phyloP scores from a whole-genome alignment of 2,113 vertebrate species.

The human (Homo sapiens) region DNA sequence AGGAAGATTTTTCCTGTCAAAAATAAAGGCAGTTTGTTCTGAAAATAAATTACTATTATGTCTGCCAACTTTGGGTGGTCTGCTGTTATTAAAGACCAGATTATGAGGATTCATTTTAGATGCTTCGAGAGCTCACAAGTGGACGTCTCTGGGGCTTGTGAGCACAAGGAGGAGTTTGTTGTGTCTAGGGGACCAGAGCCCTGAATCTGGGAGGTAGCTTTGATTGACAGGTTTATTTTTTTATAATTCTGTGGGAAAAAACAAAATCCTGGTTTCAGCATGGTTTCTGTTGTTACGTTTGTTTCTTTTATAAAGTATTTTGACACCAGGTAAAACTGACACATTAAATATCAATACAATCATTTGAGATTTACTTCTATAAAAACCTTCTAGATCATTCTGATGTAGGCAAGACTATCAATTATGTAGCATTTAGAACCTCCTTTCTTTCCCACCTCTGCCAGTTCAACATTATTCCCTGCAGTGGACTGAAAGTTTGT shows the following conservation, averaged over 20 bases:
- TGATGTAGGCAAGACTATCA: not conserved
- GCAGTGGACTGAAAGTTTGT: not conserved
- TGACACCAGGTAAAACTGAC: not conserved
- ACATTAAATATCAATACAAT: not conserved
- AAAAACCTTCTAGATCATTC: not conserved
- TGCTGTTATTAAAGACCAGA: slow-evolving; percentile 14
- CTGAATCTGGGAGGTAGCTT: not conserved
- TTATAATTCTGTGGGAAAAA: not conserved
- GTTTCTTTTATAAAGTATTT: not conserved
- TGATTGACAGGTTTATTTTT: not conserved
- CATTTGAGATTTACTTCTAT: not conserved
- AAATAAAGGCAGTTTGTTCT: slow-evolving; percentile 48
- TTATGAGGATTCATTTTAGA: not conserved
- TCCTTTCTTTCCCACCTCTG: not conserved
- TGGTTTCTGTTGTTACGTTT: not conserved
- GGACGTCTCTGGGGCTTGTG: not conserved
- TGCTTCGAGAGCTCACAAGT: not conserved
- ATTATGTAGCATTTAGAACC: not conserved
- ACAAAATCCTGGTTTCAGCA: not conserved
- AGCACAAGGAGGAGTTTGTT: not conserved
- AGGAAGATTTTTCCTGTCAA: slow-evolving; percentile 49
- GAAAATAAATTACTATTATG: slow-evolving; percentile 52
- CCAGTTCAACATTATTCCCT: not conserved
- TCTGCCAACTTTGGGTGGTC: not conserved
- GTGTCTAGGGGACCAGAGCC: not conserved